A percentile compares a stretch with the other conserved stretches of the same genome.
Conservation (phyloP, 2,888 invertebrate species). For the Cheilosia impressa region DNA sequence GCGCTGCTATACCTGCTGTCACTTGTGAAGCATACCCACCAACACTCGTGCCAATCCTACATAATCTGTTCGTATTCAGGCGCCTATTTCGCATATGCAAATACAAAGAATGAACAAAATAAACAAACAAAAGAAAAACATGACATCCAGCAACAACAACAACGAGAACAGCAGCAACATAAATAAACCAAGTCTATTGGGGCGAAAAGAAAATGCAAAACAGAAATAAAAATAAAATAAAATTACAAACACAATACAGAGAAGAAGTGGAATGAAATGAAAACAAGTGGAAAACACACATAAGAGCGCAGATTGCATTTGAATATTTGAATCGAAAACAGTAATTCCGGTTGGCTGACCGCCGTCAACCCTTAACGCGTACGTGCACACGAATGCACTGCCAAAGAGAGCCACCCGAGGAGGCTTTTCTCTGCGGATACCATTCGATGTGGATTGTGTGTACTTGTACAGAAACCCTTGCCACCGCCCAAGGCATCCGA, state of each 20-base stretch:
- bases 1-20: conserved; percentile 24
- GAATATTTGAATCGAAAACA: conserved; percentile 65
- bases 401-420: not conserved
- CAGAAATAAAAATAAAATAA: not conserved
- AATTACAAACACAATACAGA: not conserved
- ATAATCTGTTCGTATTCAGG: conserved; percentile 24
- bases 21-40: conserved; percentile 38
- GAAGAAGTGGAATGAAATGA: not conserved
- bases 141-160: conserved; percentile 7
- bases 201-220: conserved; percentile 34
- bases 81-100: conserved; percentile 47
- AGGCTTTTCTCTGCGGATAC: not conserved
- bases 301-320: conserved; percentile 57
- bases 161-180: conserved; percentile 27
- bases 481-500: not conserved
- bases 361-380: conserved; percentile 50
- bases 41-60: conserved; percentile 20
- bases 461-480: conserved; percentile 1
- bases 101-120: conserved; percentile 42
- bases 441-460: not conserved
- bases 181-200: conserved; percentile 50
- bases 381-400: conserved; percentile 33
- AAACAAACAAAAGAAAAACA: conserved; percentile 28
- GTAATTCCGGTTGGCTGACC: conserved; percentile 64
- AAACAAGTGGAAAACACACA: conserved; percentile 42